Percentiles rank a stretch among this genome's conserved stretches.
Conservation (phyloP, 2,113 vertebrate species). For the Pachyramphus minor region DNA sequence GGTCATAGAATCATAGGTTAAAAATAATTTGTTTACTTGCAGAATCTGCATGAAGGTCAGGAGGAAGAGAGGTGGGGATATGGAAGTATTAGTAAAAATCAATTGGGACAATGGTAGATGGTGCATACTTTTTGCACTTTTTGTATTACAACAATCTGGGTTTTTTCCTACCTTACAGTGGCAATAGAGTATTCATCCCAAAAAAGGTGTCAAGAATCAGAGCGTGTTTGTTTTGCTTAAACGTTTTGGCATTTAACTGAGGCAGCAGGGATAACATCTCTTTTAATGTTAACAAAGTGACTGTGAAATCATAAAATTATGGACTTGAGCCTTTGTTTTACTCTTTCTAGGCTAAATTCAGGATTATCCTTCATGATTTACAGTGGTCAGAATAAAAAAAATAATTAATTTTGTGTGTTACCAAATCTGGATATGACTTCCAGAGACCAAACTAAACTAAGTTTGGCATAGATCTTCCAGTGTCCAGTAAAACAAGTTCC, state of each 20-base stretch:
- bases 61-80: not conserved
- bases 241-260: not conserved
- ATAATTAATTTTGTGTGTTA: not conserved
- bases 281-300: not conserved
- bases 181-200: not conserved
- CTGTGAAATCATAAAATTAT: not conserved
- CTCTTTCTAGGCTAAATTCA: not conserved
- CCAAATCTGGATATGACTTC: not conserved
- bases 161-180: not conserved
- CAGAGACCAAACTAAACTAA: not conserved
- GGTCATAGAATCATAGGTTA: not conserved
- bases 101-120: not conserved
- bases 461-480: not conserved
- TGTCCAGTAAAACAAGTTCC: not conserved
- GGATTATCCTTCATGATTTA: not conserved
- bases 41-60: not conserved
- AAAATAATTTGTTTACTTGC: not conserved
- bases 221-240: not conserved
- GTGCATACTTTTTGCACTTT: not conserved
- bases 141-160: not conserved
- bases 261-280: not conserved
- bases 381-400: not conserved
- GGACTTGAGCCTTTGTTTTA: not conserved
- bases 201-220: not conserved
- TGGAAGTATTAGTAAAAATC: not conserved